These are phyloP conservation scores for Melozone crissalis DNA, from an alignment of 2,113 vertebrate species.

Conservation along the genomic window DNA sequence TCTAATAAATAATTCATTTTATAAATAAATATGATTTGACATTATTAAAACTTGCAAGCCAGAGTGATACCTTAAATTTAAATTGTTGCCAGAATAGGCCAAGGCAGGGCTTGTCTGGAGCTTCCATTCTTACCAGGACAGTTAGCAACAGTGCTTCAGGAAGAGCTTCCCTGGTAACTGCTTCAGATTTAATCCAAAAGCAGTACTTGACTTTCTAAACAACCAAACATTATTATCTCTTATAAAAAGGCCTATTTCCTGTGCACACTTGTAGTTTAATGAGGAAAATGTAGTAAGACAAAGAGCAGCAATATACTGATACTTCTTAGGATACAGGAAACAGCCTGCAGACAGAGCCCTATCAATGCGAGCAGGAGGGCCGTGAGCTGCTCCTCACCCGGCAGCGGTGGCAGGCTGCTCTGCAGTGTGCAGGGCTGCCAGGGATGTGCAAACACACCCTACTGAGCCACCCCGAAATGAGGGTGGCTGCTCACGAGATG, in stretches of 20 bases:
- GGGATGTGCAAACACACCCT: not conserved
- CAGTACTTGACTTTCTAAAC: not conserved
- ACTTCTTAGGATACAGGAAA: not conserved
- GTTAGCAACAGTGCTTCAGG: not conserved
- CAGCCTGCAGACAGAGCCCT: not conserved
- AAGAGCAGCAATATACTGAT: not conserved
- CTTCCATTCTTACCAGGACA: not conserved
- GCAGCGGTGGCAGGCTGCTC: not conserved
- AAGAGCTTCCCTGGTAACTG: not conserved
- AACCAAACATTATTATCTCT: not conserved
- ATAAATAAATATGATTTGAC: not conserved
- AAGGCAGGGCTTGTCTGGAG: not conserved
- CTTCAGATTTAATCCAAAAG: not conserved
- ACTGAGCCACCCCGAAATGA: not conserved
- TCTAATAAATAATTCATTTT: not conserved
- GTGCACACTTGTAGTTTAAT: not conserved
- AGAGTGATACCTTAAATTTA: not conserved
- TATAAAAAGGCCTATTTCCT: not conserved
- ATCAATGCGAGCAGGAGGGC: not conserved
- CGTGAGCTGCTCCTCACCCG: fast-evolving
- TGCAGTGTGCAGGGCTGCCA: not conserved
- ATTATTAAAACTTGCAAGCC: not conserved
- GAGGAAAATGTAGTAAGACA: not conserved
- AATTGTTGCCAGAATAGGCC: not conserved
- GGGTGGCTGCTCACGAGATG: not conserved